Conservation (phyloP, 2,797 vertebrate genomes). For the Xenopus petersii region DNA sequence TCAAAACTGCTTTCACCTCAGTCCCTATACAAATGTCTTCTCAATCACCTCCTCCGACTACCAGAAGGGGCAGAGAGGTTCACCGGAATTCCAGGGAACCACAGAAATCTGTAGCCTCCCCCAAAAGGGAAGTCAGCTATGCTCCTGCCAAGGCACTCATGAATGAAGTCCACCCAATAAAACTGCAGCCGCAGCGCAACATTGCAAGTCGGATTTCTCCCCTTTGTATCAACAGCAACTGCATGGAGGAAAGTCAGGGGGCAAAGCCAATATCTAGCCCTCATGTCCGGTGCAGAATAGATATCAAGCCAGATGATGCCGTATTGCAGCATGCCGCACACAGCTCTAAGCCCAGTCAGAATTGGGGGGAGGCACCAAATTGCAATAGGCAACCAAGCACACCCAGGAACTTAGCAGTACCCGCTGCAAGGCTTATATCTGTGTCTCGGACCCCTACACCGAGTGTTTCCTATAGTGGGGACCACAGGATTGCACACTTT, state of each 20-base stretch:
- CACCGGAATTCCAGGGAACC: conserved; percentile 65
- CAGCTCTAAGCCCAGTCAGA: conserved; percentile 60
- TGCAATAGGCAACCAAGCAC: conserved; percentile 75
- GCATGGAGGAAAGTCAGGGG: conserved; percentile 68
- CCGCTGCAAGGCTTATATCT: conserved; percentile 67
- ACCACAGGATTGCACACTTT: conserved; percentile 74
- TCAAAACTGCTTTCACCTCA: conserved; percentile 76
- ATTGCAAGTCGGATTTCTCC: conserved; percentile 83
- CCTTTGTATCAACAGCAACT: conserved; percentile 80
- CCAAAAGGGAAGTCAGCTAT: conserved; percentile 71
- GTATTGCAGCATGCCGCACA: conserved; percentile 79
- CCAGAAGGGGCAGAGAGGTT: conserved; percentile 70
- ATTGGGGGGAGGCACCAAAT: conserved; percentile 58
- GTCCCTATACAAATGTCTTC: conserved; percentile 75
- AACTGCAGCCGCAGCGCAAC: conserved; percentile 85
- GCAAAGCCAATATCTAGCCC: conserved; percentile 72
- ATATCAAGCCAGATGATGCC: conserved; percentile 89
- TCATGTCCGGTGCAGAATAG: conserved; percentile 88
- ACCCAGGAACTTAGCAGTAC: conserved; percentile 77
- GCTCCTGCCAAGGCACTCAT: conserved; percentile 73
- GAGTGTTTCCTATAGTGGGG: conserved; percentile 84
- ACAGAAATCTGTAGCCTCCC: conserved; percentile 66
- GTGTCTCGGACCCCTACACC: conserved; percentile 85
- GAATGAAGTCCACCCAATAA: conserved; percentile 94
- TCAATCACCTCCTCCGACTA: conserved; percentile 61